These are phyloP conservation scores for Megastigmus dorsalis DNA, from an alignment of 2,888 invertebrate species.

Conservation along the genomic window DNA sequence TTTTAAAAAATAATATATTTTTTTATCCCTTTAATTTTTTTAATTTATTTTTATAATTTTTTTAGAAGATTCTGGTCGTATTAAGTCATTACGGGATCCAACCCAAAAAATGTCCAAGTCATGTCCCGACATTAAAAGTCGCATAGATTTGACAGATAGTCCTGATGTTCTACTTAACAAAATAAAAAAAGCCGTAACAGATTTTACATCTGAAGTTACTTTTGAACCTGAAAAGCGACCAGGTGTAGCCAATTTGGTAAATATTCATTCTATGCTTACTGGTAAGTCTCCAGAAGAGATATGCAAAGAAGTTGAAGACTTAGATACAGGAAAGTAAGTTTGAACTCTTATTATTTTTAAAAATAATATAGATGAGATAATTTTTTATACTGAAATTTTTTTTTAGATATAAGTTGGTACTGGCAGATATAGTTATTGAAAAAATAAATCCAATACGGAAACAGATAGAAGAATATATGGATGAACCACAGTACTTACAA, in stretches of 20 bases:
- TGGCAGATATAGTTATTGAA: conserved; percentile 84
- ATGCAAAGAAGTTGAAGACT: conserved; percentile 78
- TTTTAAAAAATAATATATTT: conserved; percentile 3
- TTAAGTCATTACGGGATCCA: conserved; percentile 91
- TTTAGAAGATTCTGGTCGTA: conserved; percentile 78
- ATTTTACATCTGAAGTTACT: conserved; percentile 87
- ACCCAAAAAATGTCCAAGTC: conserved; percentile 99
- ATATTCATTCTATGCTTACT: conserved; percentile 86
- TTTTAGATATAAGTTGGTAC: conserved; percentile 81
- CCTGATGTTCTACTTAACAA: conserved; percentile 82
- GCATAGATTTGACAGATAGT: conserved; percentile 87
- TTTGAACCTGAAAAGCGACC: conserved; percentile 87
- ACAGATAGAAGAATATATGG: conserved; percentile 77
- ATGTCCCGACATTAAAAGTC: conserved; percentile 84
- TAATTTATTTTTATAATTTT: conserved; percentile 27
- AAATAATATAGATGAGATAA: conserved; percentile 3
- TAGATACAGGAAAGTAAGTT: conserved; percentile 84
- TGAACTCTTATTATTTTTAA: conserved; percentile 6
- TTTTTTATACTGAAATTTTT: conserved; percentile 24
- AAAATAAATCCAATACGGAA: conserved; percentile 83
- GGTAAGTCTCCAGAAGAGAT: conserved; percentile 82
- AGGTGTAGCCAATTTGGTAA: conserved; percentile 92
- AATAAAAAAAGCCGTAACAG: conserved; percentile 92
- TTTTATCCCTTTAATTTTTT: background rate
- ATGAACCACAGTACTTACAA: conserved; percentile 80